Conservation (phyloP, 2,888 invertebrate species). For the Tanypteryx hageni region DNA sequence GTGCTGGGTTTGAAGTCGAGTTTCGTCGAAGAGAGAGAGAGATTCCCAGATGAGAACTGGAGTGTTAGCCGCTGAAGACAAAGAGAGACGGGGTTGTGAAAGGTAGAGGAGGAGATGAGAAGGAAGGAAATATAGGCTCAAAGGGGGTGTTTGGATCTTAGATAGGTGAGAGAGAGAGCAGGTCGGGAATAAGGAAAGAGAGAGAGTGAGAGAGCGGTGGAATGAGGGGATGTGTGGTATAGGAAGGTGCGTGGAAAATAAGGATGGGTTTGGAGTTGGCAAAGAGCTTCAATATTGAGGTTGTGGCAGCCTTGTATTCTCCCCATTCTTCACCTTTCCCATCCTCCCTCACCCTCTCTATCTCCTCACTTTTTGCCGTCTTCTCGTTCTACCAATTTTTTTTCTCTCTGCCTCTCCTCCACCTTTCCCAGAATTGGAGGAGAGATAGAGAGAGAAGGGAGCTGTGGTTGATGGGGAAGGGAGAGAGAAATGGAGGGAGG, state of each 20-base stretch:
- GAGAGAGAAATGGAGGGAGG: neutral
- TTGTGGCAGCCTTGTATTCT: neutral
- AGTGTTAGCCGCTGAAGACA: too few relatives aligned
- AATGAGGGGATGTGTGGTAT: neutral
- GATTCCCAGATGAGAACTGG: too few relatives aligned
- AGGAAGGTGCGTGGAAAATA: neutral
- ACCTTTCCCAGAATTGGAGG: neutral
- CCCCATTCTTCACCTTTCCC: neutral
- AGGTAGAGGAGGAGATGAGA: neutral
- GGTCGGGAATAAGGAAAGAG: neutral
- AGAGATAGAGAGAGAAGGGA: neutral
- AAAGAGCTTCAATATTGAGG: conserved; percentile 5
- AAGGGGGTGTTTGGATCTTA: too few relatives aligned
- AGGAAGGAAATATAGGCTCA: too few relatives aligned
- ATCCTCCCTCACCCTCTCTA: neutral
- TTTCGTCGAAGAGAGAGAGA: too few relatives aligned
- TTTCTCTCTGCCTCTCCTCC: neutral
- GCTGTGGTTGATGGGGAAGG: conserved; percentile 27
- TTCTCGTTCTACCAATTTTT: neutral
- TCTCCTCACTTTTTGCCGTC: neutral
- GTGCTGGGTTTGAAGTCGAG: neutral
- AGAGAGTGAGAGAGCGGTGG: neutral
- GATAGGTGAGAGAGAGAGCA: neutral
- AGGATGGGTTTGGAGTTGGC: neutral
- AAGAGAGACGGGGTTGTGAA: neutral